Conservation (phyloP, 2,797 vertebrate genomes). For the Margarornis squamiger region DNA sequence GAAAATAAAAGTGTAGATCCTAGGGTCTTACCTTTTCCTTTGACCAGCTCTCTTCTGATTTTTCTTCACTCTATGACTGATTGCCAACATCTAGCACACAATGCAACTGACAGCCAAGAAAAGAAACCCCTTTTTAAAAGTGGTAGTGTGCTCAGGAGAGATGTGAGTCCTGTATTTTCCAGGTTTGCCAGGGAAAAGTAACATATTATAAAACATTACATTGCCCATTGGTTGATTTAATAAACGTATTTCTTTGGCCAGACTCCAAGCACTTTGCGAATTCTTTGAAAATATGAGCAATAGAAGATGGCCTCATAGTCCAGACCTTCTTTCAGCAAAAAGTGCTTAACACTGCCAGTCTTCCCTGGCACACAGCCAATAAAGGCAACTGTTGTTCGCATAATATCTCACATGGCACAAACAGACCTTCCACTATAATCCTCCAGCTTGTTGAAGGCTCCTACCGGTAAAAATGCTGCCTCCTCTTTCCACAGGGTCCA, state of each 20-base stretch:
- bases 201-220: background rate
- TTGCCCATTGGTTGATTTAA: background rate
- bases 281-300: background rate
- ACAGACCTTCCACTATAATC: background rate
- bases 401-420: background rate
- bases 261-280: background rate
- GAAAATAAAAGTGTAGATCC: background rate
- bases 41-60: background rate
- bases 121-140: background rate
- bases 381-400: background rate
- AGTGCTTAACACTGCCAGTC: background rate
- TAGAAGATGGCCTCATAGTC: background rate
- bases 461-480: background rate
- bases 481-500: background rate
- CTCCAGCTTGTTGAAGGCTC: background rate
- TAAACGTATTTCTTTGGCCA: background rate
- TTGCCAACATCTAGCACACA: background rate
- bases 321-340: background rate
- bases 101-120: background rate
- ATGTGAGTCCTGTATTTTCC: background rate
- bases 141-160: background rate
- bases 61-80: background rate
- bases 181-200: background rate
- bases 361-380: background rate
- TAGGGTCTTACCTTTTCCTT: background rate